Evolutionary conservation across 2,113 vertebrate genomes (phyloP).

Genomic region (Falcunculus frontatus): DNA sequence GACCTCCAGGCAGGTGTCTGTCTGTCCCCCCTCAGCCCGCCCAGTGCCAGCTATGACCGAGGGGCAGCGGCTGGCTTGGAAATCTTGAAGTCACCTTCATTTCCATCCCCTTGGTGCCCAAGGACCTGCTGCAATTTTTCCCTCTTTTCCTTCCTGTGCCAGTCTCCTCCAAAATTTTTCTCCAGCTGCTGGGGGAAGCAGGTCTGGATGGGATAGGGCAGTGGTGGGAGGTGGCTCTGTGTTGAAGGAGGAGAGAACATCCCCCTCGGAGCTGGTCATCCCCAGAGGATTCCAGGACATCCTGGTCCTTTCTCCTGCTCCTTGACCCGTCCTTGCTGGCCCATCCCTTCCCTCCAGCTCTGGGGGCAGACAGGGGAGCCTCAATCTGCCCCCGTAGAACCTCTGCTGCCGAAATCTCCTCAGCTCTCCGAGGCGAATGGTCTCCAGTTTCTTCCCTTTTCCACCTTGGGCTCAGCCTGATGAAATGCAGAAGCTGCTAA

Average conservation of each 20-base stretch:
- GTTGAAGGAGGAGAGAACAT: background rate
- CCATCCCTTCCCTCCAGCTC: background rate
- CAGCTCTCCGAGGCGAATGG: background rate
- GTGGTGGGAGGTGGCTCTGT: accelerated
- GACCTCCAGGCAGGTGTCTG: background rate
- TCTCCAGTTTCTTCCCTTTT: background rate
- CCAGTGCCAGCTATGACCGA: accelerated
- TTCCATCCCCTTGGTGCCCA: background rate
- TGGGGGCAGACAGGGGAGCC: background rate
- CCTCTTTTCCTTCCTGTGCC: background rate
- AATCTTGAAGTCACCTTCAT: background rate
- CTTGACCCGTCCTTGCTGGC: background rate
- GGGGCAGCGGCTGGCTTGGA: background rate
- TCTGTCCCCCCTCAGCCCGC: background rate
- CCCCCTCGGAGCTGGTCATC: accelerated
- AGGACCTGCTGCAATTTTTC: background rate
- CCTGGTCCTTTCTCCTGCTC: background rate
- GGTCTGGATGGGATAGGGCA: background rate
- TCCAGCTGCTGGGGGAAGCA: background rate
- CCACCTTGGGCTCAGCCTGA: conserved; percentile 37
- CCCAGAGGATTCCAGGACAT: background rate
- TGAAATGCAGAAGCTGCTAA: conserved; percentile 43
- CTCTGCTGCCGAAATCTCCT: background rate
- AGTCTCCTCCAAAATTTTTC: background rate
- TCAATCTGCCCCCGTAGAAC: background rate